These are phyloP conservation scores for Brachirus orientalis DNA, from an alignment of 2,113 vertebrate species.

Conservation along the genomic window DNA sequence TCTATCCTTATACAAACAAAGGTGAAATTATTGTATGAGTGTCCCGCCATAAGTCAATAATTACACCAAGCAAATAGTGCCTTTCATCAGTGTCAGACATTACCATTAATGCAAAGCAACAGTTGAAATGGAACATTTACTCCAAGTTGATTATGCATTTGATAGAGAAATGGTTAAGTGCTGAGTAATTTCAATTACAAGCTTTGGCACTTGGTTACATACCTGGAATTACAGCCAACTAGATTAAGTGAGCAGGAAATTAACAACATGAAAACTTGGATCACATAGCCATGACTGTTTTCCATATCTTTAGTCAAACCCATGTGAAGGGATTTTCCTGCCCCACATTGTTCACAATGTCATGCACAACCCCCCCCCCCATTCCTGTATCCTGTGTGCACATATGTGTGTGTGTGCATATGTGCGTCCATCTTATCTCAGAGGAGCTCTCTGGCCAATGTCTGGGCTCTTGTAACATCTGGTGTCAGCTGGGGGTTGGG, in stretches of 20 bases:
- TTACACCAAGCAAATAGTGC: conserved; percentile 13
- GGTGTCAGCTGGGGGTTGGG: conserved; percentile 31
- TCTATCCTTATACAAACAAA: conserved; percentile 39
- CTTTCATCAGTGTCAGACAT: background rate
- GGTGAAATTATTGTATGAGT: conserved; percentile 20
- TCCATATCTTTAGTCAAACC: conserved; percentile 9
- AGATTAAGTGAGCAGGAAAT: conserved; percentile 4
- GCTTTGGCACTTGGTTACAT: too few relatives aligned
- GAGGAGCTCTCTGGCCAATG: conserved; percentile 34
- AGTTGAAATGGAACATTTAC: background rate
- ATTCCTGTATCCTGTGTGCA: conserved; percentile 43
- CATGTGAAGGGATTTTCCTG: conserved; percentile 28
- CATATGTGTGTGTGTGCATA: background rate
- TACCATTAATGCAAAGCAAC: background rate
- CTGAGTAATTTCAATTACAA: too few relatives aligned
- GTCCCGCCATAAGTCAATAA: conserved; percentile 45
- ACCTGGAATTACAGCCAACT: too few relatives aligned
- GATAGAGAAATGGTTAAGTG: too few relatives aligned
- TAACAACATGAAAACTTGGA: conserved; percentile 6
- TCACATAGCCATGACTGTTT: conserved; percentile 20
- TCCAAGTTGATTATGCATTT: too few relatives aligned
- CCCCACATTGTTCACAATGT: conserved; percentile 67
- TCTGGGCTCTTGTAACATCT: conserved; percentile 50
- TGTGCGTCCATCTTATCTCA: conserved; percentile 28
- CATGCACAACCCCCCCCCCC: conserved; percentile 48